A percentile compares a stretch with the other conserved stretches of the same genome.
These are phyloP conservation scores for Nicator chloris DNA, from an alignment of 2,113 vertebrate genomes.

Conservation along the genomic window DNA sequence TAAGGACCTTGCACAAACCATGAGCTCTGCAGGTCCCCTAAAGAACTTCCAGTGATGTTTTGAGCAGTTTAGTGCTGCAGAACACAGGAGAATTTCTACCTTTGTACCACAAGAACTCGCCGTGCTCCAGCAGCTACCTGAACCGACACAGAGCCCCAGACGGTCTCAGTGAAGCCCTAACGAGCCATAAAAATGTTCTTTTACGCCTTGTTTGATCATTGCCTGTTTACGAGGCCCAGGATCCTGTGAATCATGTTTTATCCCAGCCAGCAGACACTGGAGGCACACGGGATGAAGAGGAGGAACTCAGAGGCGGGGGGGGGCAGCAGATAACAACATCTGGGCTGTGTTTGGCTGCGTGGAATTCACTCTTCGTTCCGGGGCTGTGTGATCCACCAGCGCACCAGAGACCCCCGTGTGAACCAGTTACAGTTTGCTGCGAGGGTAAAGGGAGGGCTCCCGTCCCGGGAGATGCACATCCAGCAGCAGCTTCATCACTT, in stretches of 20 bases:
- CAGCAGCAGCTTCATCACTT: not conserved
- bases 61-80: not conserved
- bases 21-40: not conserved
- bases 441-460: not conserved
- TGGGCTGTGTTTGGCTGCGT: not conserved
- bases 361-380: not conserved
- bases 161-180: not conserved
- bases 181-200: not conserved
- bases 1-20: not conserved
- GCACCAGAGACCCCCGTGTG: fast-evolving
- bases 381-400: not conserved
- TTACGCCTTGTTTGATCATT: not conserved
- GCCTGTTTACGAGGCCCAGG: not conserved
- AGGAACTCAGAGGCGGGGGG: fast-evolving
- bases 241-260: not conserved
- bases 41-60: fast-evolving
- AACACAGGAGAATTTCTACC: not conserved
- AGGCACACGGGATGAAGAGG: not conserved
- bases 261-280: not conserved
- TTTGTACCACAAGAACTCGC: not conserved
- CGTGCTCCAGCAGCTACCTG: not conserved
- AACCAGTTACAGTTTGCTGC: fast-evolving
- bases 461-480: fast-evolving
- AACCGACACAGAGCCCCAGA: not conserved
- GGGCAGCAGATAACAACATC: not conserved